Evolutionary conservation across 2,888 invertebrate species (phyloP).

Genomic region (Steinernema hermaphroditum): DNA sequence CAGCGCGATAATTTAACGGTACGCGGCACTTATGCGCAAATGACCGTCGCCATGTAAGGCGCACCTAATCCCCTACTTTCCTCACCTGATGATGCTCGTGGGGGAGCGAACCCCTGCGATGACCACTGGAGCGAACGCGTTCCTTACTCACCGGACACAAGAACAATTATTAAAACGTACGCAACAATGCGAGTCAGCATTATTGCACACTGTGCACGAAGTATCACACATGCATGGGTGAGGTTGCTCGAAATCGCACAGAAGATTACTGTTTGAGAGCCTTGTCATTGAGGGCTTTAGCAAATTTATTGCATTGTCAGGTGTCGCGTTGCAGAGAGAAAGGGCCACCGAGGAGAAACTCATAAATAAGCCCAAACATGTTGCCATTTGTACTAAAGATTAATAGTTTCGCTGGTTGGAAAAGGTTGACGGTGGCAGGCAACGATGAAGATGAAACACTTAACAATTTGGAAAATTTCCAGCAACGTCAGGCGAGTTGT

Average conservation of each 20-base stretch:
- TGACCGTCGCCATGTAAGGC: conserved; percentile 12
- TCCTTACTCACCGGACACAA: not conserved
- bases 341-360: not conserved
- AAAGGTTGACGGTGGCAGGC: not conserved
- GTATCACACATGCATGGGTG: no score
- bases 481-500: no score
- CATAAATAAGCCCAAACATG: conserved; percentile 28
- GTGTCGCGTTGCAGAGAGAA: not conserved
- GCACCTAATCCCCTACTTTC: conserved; percentile 24
- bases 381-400: conserved; percentile 28
- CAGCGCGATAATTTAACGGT: conserved; percentile 12
- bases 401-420: conserved; percentile 3
- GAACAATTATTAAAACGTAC: not conserved
- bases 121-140: not conserved
- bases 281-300: not conserved
- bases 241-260: no score
- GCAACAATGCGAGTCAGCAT: not conserved
- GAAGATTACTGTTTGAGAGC: not conserved
- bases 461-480: not conserved
- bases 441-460: not conserved
- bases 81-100: conserved; percentile 19
- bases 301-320: not conserved
- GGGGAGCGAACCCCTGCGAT: not conserved
- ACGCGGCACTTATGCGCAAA: conserved; percentile 14
- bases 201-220: conserved; percentile 1